Evolutionary conservation across 2,888 invertebrate species (phyloP).

Genomic region (Pterostichus niger): DNA sequence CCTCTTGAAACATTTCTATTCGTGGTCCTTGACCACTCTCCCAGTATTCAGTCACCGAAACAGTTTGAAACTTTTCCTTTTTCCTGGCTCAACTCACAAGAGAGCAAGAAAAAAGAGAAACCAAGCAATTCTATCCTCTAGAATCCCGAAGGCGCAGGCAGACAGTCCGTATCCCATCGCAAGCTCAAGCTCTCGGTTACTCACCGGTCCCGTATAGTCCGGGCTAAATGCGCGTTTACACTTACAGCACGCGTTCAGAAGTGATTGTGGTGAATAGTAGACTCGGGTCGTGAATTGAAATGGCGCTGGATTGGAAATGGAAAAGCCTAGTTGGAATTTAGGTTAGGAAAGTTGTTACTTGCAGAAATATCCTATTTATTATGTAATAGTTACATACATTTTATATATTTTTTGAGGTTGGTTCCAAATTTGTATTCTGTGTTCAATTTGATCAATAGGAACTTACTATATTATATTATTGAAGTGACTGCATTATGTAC

Average conservation of each 20-base stretch:
- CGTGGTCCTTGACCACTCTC: background rate
- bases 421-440: too few relatives aligned
- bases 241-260: conserved; percentile 5
- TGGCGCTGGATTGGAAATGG: too few relatives aligned
- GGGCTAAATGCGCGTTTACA: conserved; percentile 31
- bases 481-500: too few relatives aligned
- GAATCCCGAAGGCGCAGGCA: background rate
- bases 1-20: too few relatives aligned
- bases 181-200: background rate
- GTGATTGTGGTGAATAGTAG: conserved; percentile 19
- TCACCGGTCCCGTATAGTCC: background rate
- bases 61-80: background rate
- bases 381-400: too few relatives aligned
- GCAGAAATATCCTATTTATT: too few relatives aligned
- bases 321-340: too few relatives aligned
- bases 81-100: background rate
- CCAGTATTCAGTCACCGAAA: background rate
- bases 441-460: too few relatives aligned
- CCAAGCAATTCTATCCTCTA: background rate
- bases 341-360: too few relatives aligned
- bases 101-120: background rate
- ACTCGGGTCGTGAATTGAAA: background rate
- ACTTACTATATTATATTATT: too few relatives aligned
- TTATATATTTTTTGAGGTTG: too few relatives aligned
- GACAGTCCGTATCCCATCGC: background rate